Conservation (phyloP, 2,797 vertebrate species). For the Chrysocyon brachyurus region DNA sequence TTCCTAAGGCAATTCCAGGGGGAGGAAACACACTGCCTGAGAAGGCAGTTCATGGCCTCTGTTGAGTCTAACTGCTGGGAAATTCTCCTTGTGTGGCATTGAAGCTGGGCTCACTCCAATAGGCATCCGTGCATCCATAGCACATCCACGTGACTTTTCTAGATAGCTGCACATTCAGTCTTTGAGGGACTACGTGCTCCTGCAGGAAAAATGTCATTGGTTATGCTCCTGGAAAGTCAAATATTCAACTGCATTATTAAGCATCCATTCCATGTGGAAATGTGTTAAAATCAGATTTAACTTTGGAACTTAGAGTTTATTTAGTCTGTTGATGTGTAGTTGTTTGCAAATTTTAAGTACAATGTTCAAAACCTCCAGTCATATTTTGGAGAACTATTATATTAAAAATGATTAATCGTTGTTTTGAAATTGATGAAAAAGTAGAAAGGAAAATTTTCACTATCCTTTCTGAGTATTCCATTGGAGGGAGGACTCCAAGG, state of each 20-base stretch:
- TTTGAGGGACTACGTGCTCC: not conserved
- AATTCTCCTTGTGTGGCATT: accelerated
- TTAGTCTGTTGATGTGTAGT: constrained; percentile 30
- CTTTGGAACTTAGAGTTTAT: constrained; percentile 58
- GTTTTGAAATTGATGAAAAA: not conserved
- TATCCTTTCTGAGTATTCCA: not conserved
- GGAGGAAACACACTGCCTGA: not conserved
- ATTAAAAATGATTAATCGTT: constrained; percentile 65
- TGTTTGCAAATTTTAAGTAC: constrained; percentile 72
- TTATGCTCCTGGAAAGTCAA: not conserved
- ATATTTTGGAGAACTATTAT: constrained; percentile 25
- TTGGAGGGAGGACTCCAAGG: constrained; percentile 15
- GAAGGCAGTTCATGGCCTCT: not conserved
- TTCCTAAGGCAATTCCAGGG: not conserved
- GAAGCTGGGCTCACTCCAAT: not conserved
- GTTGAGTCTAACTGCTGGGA: not conserved
- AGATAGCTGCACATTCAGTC: not conserved
- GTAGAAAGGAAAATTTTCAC: constrained; percentile 25
- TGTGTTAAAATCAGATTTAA: constrained; percentile 68
- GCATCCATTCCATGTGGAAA: not conserved
- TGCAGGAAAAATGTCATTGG: not conserved
- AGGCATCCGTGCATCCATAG: accelerated
- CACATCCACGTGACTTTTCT: accelerated
- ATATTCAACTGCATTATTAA: not conserved
- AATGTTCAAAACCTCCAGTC: constrained; percentile 56